Evolutionary conservation across 2,888 invertebrate genomes (phyloP).

Genomic region (Caenorhabditis angaria): DNA sequence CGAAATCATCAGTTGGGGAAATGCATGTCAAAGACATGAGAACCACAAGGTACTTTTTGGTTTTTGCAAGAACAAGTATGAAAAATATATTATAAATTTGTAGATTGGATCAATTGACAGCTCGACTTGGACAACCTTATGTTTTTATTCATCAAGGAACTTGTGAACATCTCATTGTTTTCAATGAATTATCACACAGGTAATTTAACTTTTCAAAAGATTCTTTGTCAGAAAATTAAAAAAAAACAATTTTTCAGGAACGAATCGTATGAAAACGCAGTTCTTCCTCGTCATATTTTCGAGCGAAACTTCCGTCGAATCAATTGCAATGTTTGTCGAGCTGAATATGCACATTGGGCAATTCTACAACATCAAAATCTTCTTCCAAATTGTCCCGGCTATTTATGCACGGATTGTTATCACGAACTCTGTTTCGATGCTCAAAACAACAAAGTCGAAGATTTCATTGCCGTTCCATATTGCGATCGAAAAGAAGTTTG

Average conservation of each 20-base stretch:
- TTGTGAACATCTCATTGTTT: slow-evolving; percentile 88
- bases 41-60: slow-evolving; percentile 38
- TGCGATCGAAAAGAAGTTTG: slow-evolving; percentile 36
- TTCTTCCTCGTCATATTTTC: slow-evolving; percentile 38
- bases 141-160: slow-evolving; percentile 89
- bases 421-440: slow-evolving; percentile 38
- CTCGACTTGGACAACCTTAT: slow-evolving; percentile 80
- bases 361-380: slow-evolving; percentile 17
- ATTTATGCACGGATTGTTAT: slow-evolving; percentile 44
- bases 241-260: slow-evolving; percentile 14
- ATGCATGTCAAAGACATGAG: slow-evolving; percentile 74
- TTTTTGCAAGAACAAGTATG: neutral
- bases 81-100: neutral
- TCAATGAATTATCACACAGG: slow-evolving; percentile 79
- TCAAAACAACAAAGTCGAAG: slow-evolving; percentile 31
- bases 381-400: slow-evolving; percentile 33
- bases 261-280: slow-evolving; percentile 15
- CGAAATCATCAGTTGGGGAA: slow-evolving; percentile 73
- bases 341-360: slow-evolving; percentile 39
- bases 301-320: slow-evolving; percentile 49
- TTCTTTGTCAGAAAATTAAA: neutral
- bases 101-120: slow-evolving; percentile 75
- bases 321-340: slow-evolving; percentile 43
- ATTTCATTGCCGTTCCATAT: slow-evolving; percentile 51
- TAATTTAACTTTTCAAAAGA: slow-evolving; percentile 5